Base-by-base conservation (phyloP, 2,113 vertebrate species). In the Labeo catla region DNA sequence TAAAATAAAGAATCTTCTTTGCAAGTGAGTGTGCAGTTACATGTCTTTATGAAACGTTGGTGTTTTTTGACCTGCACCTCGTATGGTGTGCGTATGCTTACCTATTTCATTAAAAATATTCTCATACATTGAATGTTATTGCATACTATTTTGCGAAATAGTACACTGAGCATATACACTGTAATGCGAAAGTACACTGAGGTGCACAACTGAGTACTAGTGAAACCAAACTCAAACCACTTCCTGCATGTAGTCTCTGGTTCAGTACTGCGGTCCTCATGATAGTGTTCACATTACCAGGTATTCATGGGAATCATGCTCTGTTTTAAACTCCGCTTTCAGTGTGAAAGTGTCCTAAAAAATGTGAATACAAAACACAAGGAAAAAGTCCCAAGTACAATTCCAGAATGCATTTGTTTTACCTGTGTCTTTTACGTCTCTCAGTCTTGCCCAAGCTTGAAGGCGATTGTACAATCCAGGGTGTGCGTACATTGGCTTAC, bases 401-500 rank as follows among this genome's bases (percentile, higher is more conserved):
- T 39, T 39, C 15, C 15, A 8, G 7, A n/a, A 39, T 19, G 34
- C 15, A 39, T 39, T 70, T 68, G 10, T 68, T 68, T 72, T 36
- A 57, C 16, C 54, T 23, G 21, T 61, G 21, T 77, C 50, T 13
- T 47, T 16, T 4, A 19, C 74, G 4, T 65, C 12, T 11, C 45
- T 3, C 80, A 91, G 90, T 88, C 19, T 19, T 87, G 23, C 90
- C 89, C 8, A 61, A 28, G 23, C 13, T 91, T 23, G 70, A 89
- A 50, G 90, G 87, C 3, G 49, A 81, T 9, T 91, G 90, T 57
- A 86, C 76, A 0, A 19, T 54, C 13, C 11, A 6, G n/a, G 88
- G 85, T 47, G 83, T 91, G 28, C 54, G 57, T 72, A 28, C 86
- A 39, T 66, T 81, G 70, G 28, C 89, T 80, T 86, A 87, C 81